Percentiles rank a stretch among this genome's conserved stretches.
Conservation (phyloP, 2,113 vertebrate genomes). For the Columbina picui region DNA sequence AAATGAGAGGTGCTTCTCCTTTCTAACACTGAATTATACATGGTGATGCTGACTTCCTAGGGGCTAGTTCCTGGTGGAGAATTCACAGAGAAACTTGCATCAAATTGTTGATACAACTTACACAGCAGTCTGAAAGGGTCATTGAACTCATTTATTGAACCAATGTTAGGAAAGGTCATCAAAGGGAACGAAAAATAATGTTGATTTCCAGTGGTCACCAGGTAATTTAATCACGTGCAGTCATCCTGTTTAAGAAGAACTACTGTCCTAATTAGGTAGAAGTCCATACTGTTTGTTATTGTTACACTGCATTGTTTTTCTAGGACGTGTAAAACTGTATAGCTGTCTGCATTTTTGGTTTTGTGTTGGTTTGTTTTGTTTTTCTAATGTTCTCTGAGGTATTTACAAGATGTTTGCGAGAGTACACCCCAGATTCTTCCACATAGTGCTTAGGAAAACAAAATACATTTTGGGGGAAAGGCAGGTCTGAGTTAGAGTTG, state of each 20-base stretch:
- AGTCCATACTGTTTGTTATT: background rate
- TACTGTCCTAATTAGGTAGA: background rate
- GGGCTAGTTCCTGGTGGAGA: background rate
- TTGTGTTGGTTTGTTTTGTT: background rate
- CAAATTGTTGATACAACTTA: background rate
- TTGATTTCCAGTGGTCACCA: background rate
- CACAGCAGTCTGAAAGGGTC: background rate
- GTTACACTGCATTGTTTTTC: background rate
- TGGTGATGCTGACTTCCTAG: background rate
- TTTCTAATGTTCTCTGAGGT: background rate
- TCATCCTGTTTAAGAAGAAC: background rate
- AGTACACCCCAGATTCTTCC: background rate
- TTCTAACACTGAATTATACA: rapidly evolving
- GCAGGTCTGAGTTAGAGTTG: background rate
- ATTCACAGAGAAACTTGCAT: background rate
- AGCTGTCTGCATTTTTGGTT: background rate
- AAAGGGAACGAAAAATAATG: background rate
- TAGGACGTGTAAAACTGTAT: background rate
- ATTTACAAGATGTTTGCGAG: background rate
- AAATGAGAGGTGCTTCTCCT: background rate
- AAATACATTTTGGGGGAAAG: background rate
- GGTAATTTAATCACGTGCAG: background rate
- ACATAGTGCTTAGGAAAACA: background rate
- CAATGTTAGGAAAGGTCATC: background rate
- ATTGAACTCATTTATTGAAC: background rate